Base-by-base conservation (phyloP, 1,140 invertebrate genomes). In the Parapsyche elsis region DNA sequence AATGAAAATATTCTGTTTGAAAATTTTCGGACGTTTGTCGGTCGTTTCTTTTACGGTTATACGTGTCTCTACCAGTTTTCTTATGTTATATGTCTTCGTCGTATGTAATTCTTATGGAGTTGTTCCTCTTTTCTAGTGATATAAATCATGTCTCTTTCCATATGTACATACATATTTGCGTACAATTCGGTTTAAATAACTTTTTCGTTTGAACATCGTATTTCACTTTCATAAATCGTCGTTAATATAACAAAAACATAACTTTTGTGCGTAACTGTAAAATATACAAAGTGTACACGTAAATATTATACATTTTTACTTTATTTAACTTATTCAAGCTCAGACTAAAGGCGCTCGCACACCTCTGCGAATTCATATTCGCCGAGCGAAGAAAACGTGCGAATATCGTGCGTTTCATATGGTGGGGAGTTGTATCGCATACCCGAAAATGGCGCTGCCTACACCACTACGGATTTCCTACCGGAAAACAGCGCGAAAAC, bases 151-250 rank as follows among this genome's bases (percentile, higher is more conserved):
- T 61, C 16, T 1, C 9, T 21, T 61, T 61, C 57, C 57, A 61
- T 61, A 61, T 61, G 57, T 21, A 61, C 57, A 61, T 61, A 61
- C 19, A 16, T 21, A 61, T 61, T 61, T 61, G 57, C 57, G 57
- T 61, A 61, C 57, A 61, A 61, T 61, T 61, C 57, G 19, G 57
- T 61, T 61, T 61, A 61, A 61, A 61, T 61, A 61, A 61, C 57
- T 61, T 61, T 61, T 61, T 5, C 9, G 57, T 61, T 61, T 61
- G 57, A 61, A 61, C 57, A 61, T 61, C 57, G 57, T 21, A 21
- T 61, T 61, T 61, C 19, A 38, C 57, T 19, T 61, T 9, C 57
- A 61, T 61, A 61, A 61, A 9, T 61, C 57, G 19, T 61, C 57
- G 53, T 16, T 57, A 57, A 57, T 16, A 21, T 21, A 61, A 61